Base-by-base conservation (phyloP, 2,888 invertebrate genomes). In the Tanytarsus gracilentus region DNA sequence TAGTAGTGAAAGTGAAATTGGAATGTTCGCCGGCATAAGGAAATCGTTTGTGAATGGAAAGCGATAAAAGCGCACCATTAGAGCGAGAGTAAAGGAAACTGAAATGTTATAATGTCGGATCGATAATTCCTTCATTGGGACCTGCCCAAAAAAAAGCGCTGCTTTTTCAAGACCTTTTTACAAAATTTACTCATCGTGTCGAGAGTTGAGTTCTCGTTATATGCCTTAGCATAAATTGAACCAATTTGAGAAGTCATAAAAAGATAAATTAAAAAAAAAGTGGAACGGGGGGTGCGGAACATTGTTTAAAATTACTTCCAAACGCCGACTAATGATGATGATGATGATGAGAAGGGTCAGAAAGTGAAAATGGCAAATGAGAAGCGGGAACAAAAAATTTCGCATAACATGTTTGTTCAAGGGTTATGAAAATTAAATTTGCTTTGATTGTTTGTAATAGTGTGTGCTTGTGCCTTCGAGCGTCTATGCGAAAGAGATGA, bases 181-280 rank as follows among this genome's bases (percentile, higher is more conserved):
- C n/a, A 9, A 33, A 33, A 11, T 33, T 33, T n/a, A 33, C n/a
- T 33, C n/a, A 11, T 33, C n/a, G 5, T 33, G 33, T 16, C 36
- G 36, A 8, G 14, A n/a, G 14, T 36, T 36, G 14, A 14, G n/a
- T 9, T 36, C 9, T 4, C 16, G 2, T 36, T 40, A 6, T 44
- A 44, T 44, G 16, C 23, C 18, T 23, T 18, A 44, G 18, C 27
- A 58, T 48, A 58, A 58, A 58, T 58, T 58, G 58, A 58, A 58
- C 58, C 40, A 58, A 58, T 58, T 58, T 44, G 44, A 8, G 18
- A n/a, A 21, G 26, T 58, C 48, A 30, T 30, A 48, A 58, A 58
- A 58, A 58, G 27, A 58, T 40, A 58, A 48, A 48, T 44, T 48
- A 58, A 58, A 58, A 48, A 48, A 49, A 25, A 40, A 8, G n/a